Conservation (phyloP, 1,140 invertebrate species). For the Drosophila takahashii region DNA sequence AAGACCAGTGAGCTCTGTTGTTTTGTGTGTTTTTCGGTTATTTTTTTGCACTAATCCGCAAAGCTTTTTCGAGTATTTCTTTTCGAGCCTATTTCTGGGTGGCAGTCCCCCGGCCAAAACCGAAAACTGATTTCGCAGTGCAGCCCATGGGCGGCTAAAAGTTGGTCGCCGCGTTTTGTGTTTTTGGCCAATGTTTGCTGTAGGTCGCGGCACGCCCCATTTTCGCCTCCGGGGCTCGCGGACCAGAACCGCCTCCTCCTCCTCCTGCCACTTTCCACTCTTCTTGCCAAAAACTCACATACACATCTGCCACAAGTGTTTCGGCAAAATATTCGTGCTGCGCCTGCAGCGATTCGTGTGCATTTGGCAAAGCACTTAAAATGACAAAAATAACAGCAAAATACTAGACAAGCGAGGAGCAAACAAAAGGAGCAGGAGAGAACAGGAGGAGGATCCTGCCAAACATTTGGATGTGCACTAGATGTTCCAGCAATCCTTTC, state of each 20-base stretch:
- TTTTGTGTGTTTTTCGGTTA: slow-evolving; percentile 5
- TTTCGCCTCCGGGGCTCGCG: slow-evolving; percentile 13
- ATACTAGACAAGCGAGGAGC: slow-evolving; percentile 35
- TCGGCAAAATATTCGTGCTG: slow-evolving; percentile 34
- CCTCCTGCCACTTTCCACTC: neutral
- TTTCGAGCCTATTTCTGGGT: slow-evolving; percentile 11
- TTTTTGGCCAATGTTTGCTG: slow-evolving; percentile 60
- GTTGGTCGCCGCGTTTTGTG: slow-evolving; percentile 49
- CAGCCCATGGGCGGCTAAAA: slow-evolving; percentile 61
- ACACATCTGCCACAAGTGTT: slow-evolving; percentile 34
- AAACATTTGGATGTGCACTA: slow-evolving; percentile 20
- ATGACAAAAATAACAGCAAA: slow-evolving; percentile 66
- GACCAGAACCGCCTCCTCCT: slow-evolving; percentile 21
- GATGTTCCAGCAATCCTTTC: slow-evolving; percentile 39
- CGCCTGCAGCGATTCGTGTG: slow-evolving; percentile 63
- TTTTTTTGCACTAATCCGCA: slow-evolving; percentile 35
- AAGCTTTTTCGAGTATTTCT: slow-evolving; percentile 61
- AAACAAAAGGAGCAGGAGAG: slow-evolving; percentile 28
- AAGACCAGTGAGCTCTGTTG: slow-evolving; percentile 26
- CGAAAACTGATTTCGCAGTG: slow-evolving; percentile 56
- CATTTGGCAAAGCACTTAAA: slow-evolving; percentile 69
- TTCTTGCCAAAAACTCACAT: neutral
- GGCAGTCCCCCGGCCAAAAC: neutral
- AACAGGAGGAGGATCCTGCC: slow-evolving; percentile 13
- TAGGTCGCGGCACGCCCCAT: slow-evolving; percentile 37